phyloP scores from a whole-genome alignment of 2,113 vertebrate species.

The Kryptolebias marmoratus region DNA sequence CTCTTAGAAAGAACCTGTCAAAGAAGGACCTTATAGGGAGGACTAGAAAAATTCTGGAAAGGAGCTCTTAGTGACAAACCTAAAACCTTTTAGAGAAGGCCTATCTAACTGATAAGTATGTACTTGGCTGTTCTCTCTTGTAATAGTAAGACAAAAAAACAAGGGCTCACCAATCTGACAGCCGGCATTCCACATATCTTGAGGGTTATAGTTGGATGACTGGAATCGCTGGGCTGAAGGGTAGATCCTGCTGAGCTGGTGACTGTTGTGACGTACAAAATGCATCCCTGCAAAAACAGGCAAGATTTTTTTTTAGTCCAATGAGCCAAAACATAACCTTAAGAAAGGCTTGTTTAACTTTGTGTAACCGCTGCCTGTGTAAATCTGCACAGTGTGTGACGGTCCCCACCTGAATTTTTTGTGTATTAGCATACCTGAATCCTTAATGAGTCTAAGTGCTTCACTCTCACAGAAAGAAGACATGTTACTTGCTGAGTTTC shows the following conservation, averaged over 20 bases:
- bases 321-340: not conserved
- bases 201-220: slow-evolving; percentile 95
- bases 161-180: slow-evolving; percentile 90
- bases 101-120: too few relatives aligned
- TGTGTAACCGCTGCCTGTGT: too few relatives aligned
- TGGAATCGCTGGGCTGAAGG: slow-evolving; percentile 89
- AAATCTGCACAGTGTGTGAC: too few relatives aligned
- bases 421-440: slow-evolving; percentile 81
- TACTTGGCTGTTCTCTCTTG: not conserved
- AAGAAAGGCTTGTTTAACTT: not conserved
- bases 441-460: slow-evolving; percentile 85
- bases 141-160: not conserved
- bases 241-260: slow-evolving; percentile 90
- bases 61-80: too few relatives aligned
- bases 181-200: slow-evolving; percentile 96
- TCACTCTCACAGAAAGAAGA: slow-evolving; percentile 92
- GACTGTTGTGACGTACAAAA: slow-evolving; percentile 86
- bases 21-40: too few relatives aligned
- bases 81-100: too few relatives aligned
- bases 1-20: too few relatives aligned
- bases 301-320: too few relatives aligned
- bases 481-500: slow-evolving; percentile 75
- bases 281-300: slow-evolving; percentile 78
- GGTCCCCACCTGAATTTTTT: not conserved
- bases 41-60: too few relatives aligned